Base-by-base conservation (phyloP, 2,888 invertebrate genomes). In the Aspidiotus rigidus region DNA sequence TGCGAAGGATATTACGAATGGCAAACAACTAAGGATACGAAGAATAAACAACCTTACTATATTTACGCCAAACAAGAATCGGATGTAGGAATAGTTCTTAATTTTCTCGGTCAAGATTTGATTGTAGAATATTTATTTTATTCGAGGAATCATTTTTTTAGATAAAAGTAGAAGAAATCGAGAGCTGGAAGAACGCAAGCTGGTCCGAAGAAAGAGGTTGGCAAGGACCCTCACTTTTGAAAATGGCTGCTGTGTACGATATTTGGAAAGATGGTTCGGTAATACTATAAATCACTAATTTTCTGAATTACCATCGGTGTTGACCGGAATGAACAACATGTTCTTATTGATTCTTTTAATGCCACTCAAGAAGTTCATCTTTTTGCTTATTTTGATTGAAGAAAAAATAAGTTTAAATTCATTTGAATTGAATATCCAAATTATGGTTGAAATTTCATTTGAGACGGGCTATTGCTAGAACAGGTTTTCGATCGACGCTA, bases 1-100 rank as follows among this genome's bases (percentile, higher is more conserved):
- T 86, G 85, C 72, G 90, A 92, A 79, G 92, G 93, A 64, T 92
- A 86, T 76, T 89, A 89, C 76, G 89, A 90, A 78, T 90, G 89
- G 90, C 85, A 88, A 76, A 85, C 86, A 7, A 84, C 83, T n/a
- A 80, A 81, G 73, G 72, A 56, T 73, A 73, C 66, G 7, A 71
- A 69, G 53, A 72, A 72, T 42, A 90, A 89, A 75, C 86, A 88
- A 75, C 90, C 89, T 0, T 88, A 87, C 77, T 87, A 86, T 73
- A 83, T 92, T 70, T 86, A 88, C 78, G 80, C 84, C 73, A 82
- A 83, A 11, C 87, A 88, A 76, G 75, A 79, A 42, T 77, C 81
- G 40, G 78, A 78, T 69, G 75, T 80, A 69, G 77, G 79, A 80
- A 79, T 55, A 15, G 7, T 15, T 54, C 7, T 40, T n/a, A 55